Percentiles rank a stretch among this genome's conserved stretches.
phyloP scores from a whole-genome alignment of 1,140 invertebrate species.

The Stegodyphus mimosarum region DNA sequence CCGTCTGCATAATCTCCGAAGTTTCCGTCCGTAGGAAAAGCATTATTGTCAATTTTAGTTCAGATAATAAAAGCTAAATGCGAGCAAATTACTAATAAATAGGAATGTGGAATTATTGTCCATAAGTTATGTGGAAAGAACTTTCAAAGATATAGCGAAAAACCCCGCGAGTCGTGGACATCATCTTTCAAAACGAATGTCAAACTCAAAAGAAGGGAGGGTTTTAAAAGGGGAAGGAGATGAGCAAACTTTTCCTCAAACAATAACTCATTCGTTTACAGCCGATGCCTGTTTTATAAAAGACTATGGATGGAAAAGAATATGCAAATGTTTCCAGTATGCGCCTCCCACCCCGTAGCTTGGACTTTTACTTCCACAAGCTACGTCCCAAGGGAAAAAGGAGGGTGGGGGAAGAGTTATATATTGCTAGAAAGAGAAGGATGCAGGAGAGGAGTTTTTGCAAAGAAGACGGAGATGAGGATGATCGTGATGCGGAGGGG shows the following conservation, averaged over 20 bases:
- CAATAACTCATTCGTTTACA: slow-evolving; percentile 32
- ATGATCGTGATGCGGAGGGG: slow-evolving; percentile 34
- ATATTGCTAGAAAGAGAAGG: slow-evolving; percentile 15
- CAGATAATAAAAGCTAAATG: too few species aligned
- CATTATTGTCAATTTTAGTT: too few species aligned
- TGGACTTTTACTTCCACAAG: slow-evolving; percentile 35
- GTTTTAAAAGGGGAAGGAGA: slow-evolving; percentile 1
- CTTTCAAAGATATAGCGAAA: too few species aligned
- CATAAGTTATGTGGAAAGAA: too few species aligned
- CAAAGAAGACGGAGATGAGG: slow-evolving; percentile 45
- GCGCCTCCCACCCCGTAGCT: slow-evolving; percentile 34
- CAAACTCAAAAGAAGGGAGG: slow-evolving; percentile 15
- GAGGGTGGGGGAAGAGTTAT: slow-evolving; percentile 1
- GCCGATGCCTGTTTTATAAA: slow-evolving; percentile 53
- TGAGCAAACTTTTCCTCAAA: slow-evolving; percentile 50
- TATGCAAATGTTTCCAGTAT: slow-evolving; percentile 45
- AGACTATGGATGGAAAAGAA: slow-evolving; percentile 37
- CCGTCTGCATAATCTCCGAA: too few species aligned
- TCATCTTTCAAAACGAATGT: too few species aligned
- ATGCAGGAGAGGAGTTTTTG: slow-evolving; percentile 38
- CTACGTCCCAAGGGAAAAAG: neutral
- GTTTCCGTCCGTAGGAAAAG: too few species aligned
- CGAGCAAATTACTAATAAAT: too few species aligned
- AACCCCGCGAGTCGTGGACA: too few species aligned
- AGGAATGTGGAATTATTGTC: too few species aligned